Percentiles rank a stretch among this genome's conserved stretches.
Evolutionary conservation across 2,888 invertebrate genomes (phyloP).

Genomic region (Buathra laborator): DNA sequence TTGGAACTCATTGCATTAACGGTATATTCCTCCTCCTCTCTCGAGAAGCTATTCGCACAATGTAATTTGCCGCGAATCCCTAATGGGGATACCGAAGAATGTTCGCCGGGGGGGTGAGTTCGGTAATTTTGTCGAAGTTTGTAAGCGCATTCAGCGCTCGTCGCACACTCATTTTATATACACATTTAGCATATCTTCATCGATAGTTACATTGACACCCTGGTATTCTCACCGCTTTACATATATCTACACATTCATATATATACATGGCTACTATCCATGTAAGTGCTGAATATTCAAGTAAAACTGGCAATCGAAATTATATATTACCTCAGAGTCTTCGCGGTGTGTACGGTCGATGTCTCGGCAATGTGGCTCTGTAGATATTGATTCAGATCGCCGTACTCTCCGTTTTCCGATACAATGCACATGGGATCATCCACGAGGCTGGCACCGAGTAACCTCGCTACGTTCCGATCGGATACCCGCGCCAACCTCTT

Average conservation of each 20-base stretch:
- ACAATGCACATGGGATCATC: conserved; percentile 92
- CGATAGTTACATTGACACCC: not conserved
- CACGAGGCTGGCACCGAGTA: conserved; percentile 91
- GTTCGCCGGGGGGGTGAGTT: conserved; percentile 35
- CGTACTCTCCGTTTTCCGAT: conserved; percentile 91
- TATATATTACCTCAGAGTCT: conserved; percentile 89
- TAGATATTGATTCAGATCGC: conserved; percentile 94
- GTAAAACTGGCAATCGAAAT: conserved; percentile 23
- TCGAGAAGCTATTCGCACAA: conserved; percentile 51
- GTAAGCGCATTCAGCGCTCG: not conserved
- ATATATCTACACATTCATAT: not conserved
- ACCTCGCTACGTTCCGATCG: conserved; percentile 90
- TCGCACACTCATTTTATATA: conserved; percentile 11
- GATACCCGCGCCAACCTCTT: conserved; percentile 89
- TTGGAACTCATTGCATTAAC: not conserved
- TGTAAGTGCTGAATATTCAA: not conserved
- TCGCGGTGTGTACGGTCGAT: conserved; percentile 88
- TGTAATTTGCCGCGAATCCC: conserved; percentile 56
- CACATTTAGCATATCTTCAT: not conserved
- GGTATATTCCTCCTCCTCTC: conserved; percentile 5
- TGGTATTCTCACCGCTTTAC: not conserved
- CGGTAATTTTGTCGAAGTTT: conserved; percentile 56
- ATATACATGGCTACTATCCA: not conserved
- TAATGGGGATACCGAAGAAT: conserved; percentile 45
- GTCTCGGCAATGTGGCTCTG: conserved; percentile 93